Conservation (phyloP, 2,888 invertebrate genomes). For the Enoplolaimus lenunculus region DNA sequence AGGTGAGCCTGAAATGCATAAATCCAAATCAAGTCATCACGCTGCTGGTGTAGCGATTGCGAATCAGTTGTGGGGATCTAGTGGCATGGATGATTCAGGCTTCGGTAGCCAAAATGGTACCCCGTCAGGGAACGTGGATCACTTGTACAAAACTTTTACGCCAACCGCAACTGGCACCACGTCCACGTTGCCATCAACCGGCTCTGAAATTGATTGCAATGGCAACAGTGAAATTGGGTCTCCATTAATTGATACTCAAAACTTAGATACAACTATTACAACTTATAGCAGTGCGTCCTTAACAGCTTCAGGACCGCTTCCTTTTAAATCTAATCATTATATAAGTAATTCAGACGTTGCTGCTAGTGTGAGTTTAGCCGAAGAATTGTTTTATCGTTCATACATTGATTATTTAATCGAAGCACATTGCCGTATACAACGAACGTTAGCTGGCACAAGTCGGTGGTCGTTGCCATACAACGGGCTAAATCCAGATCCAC, state of each 20-base stretch:
- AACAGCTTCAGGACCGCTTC: not conserved
- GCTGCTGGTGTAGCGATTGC: too few species aligned
- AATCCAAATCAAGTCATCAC: too few species aligned
- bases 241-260: not conserved
- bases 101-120: not conserved
- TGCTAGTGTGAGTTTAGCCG: too few species aligned
- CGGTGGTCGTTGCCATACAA: conserved; percentile 23
- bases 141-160: not conserved
- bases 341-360: not conserved
- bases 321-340: not conserved
- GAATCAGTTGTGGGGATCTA: not conserved
- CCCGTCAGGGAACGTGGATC: too few species aligned
- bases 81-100: not conserved
- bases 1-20: too few species aligned
- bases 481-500: conserved; percentile 21
- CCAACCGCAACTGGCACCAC: too few species aligned
- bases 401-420: conserved; percentile 19
- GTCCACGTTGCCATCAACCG: too few species aligned
- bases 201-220: too few species aligned
- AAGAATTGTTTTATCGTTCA: not conserved
- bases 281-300: not conserved
- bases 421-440: not conserved
- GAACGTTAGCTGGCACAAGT: not conserved
- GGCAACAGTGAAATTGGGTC: too few species aligned
- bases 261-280: not conserved